phyloP scores from a whole-genome alignment of 2,888 invertebrate species.

The Alloscopus bannaensis region DNA sequence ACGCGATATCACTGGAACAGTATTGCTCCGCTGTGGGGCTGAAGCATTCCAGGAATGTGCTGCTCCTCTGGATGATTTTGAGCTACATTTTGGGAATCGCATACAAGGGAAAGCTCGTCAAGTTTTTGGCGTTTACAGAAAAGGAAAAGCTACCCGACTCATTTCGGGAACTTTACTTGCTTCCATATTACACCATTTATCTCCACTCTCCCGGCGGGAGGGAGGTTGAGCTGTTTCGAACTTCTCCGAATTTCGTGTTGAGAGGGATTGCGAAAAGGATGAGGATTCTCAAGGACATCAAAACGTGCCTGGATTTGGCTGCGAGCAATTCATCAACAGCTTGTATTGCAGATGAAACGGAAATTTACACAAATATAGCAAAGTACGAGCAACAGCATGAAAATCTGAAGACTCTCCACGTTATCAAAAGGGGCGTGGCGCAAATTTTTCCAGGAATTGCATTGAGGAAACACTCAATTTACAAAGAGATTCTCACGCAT shows the following conservation, averaged over 20 bases:
- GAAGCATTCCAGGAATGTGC: not conserved
- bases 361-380: no score
- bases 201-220: slow-evolving; percentile 34
- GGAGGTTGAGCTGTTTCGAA: slow-evolving; percentile 44
- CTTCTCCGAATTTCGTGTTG: not conserved
- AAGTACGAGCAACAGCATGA: no score
- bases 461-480: slow-evolving; percentile 28
- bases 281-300: not conserved
- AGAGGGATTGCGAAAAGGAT: not conserved
- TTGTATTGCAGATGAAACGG: not conserved
- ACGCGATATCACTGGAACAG: slow-evolving; percentile 27
- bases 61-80: slow-evolving; percentile 30
- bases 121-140: slow-evolving; percentile 35
- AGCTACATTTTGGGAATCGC: slow-evolving; percentile 42
- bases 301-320: not conserved
- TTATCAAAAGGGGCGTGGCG: not conserved
- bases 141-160: slow-evolving; percentile 5
- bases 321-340: not conserved
- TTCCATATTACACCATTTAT: not conserved
- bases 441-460: not conserved
- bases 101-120: slow-evolving; percentile 41
- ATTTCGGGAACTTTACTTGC: slow-evolving; percentile 18
- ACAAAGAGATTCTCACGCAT: not conserved
- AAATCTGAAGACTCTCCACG: not conserved
- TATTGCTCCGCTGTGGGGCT: no score